Base-by-base conservation (phyloP, 1,140 invertebrate species). In the Melanaphis sacchari region DNA sequence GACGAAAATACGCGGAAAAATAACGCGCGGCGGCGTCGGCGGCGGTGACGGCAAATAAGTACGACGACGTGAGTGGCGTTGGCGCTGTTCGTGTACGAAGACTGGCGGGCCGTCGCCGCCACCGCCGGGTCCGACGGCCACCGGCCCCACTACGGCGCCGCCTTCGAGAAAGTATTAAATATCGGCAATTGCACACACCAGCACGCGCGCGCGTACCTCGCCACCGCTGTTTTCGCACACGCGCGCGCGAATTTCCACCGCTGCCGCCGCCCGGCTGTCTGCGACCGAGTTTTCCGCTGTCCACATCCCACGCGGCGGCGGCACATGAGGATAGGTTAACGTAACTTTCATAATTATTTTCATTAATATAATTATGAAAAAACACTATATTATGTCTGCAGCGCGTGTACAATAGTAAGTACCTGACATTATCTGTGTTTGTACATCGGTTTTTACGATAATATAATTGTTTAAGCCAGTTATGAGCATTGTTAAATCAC, bases 101-200 rank as follows among this genome's bases (percentile, higher is more conserved):
- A 93, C 91, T 93, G 91, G 46, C 91, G 46, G 76, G 49, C 40
- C 54, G 90, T 76, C 40, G 59, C 43, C 7, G 90, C 87, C 88
- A 52, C 52, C 88, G 52, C 89, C 89, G 38, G 88, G 41, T n/a
- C 46, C 91, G 91, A 84, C 91, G 81, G 81, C 52, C 76, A 52
- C 81, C 91, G 31, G 91, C 91, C 91, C 91, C 91, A 93, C 91
- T 93, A 84, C 91, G 91, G 81, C 91, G 91, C 24, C 91, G 91
- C 40, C 90, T 31, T 43, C 91, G 66, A 93, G 91, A 93, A 93
- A 93, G 91, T 93, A 84, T 49, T 93, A 93, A 93, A 93, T 93
- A 93, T 93, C 91, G 81, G 91, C 91, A 84, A 93, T 84, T 26
- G 90, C 90, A 38, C 90, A n/a, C n/a, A 40, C 90, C 59, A 40